These are phyloP conservation scores for Plagodis pulveraria DNA, from an alignment of 2,888 invertebrate species.

Conservation along the genomic window DNA sequence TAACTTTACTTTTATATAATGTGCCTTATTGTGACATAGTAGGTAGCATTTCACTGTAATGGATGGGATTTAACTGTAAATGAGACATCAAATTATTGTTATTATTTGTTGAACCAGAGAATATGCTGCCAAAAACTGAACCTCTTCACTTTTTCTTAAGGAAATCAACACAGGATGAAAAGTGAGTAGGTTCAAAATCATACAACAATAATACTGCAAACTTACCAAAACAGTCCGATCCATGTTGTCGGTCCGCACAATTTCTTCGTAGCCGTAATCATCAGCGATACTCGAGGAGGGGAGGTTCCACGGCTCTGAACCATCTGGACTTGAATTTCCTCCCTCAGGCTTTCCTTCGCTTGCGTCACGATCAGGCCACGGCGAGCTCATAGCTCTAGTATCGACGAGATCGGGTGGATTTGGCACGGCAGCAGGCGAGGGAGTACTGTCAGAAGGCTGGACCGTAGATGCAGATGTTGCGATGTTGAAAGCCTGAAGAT, in stretches of 20 bases:
- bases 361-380: conserved; percentile 67
- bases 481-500: conserved; percentile 72
- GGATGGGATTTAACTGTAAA: conserved; percentile 1
- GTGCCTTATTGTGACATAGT: conserved; percentile 6
- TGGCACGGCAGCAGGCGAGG: conserved; percentile 61
- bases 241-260: conserved; percentile 71
- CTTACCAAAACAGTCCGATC: conserved; percentile 79
- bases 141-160: conserved; percentile 10
- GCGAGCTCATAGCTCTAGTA: conserved; percentile 65
- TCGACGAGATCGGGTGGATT: conserved; percentile 73
- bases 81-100: conserved; percentile 7
- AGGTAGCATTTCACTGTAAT: conserved; percentile 4
- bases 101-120: background rate
- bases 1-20: background rate
- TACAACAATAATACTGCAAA: conserved; percentile 29
- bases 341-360: conserved; percentile 66
- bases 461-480: conserved; percentile 56
- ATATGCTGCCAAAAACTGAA: background rate
- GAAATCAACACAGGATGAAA: conserved; percentile 3
- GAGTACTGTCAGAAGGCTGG: conserved; percentile 68
- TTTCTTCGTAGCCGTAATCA: conserved; percentile 76
- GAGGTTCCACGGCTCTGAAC: conserved; percentile 74
- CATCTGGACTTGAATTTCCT: conserved; percentile 66
- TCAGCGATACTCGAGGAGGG: conserved; percentile 58
- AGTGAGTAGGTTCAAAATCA: conserved; percentile 26